A percentile compares a stretch with the other conserved stretches of the same genome.
Conservation (phyloP, 2,888 invertebrate genomes). For the Meghimatium bilineatum region DNA sequence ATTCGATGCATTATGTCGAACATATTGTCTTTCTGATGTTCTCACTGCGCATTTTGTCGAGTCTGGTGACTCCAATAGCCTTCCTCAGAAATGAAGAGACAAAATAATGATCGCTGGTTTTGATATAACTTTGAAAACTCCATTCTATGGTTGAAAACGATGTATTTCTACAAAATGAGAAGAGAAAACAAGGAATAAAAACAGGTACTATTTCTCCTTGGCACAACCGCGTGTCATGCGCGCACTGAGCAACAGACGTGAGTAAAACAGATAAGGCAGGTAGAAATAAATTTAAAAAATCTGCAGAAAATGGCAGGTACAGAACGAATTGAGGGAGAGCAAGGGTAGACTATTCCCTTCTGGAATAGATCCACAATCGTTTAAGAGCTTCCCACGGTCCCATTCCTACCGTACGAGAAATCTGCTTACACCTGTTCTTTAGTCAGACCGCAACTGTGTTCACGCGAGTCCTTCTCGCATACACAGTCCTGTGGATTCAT, state of each 20-base stretch:
- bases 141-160: neutral
- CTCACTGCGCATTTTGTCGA: too few relatives aligned
- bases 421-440: neutral
- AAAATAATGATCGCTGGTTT: neutral
- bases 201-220: neutral
- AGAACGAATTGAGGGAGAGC: neutral
- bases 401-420: conserved; percentile 1
- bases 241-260: neutral
- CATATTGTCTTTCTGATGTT: too few relatives aligned
- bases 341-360: neutral
- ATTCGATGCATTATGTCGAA: too few relatives aligned
- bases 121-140: neutral
- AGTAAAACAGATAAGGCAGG: conserved; percentile 4
- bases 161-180: too few relatives aligned
- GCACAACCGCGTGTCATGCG: neutral
- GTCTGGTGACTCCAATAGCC: too few relatives aligned
- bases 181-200: too few relatives aligned
- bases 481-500: too few relatives aligned
- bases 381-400: conserved; percentile 26
- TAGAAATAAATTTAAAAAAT: neutral
- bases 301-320: neutral
- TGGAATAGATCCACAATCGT: conserved; percentile 13
- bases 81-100: too few relatives aligned
- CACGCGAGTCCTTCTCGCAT: too few relatives aligned
- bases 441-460: neutral